phyloP scores from a whole-genome alignment of 1,140 invertebrate species.

The Drosophila watanabei region DNA sequence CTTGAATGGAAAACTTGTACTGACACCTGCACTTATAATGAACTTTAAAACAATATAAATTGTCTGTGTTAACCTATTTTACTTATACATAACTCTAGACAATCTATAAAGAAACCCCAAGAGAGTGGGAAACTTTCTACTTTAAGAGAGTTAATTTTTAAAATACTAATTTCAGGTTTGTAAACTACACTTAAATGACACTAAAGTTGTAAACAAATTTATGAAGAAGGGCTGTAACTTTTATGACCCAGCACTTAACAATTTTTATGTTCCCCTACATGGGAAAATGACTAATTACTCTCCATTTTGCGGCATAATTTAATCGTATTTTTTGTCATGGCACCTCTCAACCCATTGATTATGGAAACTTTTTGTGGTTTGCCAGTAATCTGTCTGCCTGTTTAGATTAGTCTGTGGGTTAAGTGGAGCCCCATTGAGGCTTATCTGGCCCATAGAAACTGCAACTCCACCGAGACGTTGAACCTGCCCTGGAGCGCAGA shows the following conservation, averaged over 20 bases:
- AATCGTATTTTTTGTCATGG: constrained; percentile 2
- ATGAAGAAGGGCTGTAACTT: background rate
- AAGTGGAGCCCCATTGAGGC: constrained; percentile 9
- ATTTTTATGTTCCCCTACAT: background rate
- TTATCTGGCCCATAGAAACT: constrained; percentile 23
- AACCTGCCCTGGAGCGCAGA: constrained; percentile 20
- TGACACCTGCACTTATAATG: background rate
- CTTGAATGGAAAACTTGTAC: background rate
- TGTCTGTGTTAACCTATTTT: background rate
- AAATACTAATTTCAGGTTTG: too few species aligned
- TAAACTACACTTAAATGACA: background rate
- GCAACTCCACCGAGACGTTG: constrained; percentile 6
- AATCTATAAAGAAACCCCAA: background rate
- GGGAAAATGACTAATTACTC: constrained; percentile 20
- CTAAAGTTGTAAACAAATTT: background rate
- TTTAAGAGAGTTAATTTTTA: background rate
- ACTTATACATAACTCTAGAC: too few species aligned
- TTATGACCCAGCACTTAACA: background rate
- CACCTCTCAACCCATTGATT: background rate
- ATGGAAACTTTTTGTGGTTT: constrained; percentile 17
- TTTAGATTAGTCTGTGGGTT: constrained; percentile 7
- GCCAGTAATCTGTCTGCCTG: constrained; percentile 7
- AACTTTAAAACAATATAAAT: background rate
- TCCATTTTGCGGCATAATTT: constrained; percentile 2
- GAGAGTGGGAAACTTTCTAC: background rate